Evolutionary conservation across 2,113 vertebrate species (phyloP), one percentile per base, ranked within the genome.

Genomic region (Clarias magur): DNA sequence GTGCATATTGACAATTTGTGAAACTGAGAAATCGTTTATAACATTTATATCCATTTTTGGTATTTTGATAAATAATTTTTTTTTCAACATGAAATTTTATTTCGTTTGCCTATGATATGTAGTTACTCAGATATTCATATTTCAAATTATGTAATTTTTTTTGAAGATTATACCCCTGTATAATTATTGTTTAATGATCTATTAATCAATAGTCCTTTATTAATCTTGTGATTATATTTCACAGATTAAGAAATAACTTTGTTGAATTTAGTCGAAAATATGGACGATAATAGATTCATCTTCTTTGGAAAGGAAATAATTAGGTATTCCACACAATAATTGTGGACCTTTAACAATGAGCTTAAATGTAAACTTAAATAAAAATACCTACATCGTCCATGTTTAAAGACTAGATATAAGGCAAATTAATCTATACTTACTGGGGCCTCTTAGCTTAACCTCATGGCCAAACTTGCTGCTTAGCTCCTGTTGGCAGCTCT

Each of bases 401-500:
- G 30, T 68, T 3, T 13, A n/a, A n/a, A 3, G 19, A 73, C 3
- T 42, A 42, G 11, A 13, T 54, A 78, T 21, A 9, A 34, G 30
- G 54, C 56, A 9, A 60, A 38, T 62, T 11, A 60, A 16, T 62
- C 12, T 6, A 62, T 62, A 91, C 94, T 93, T 72, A 94, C 92
- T 90, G 0, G 85, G 92, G 42, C 89, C 91, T 84, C 89, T 91
- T 75, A 90, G 76, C 78, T 87, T 91, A 79, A 63, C 27, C 83
- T 90, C 87, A 4, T 91, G 38, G 85, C 86, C 89, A 60, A 95
- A 85, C 82, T 96, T 95, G 89, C 91, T 94, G 89, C 90, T 89
- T 72, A 93, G 89, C 88, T 96, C 95, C 63, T 92, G 92, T 63
- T 94, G 93, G 83, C 94, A 95, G 89, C 91, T 91, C 80, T 95